A percentile compares a stretch with the other conserved stretches of the same genome.
Evolutionary conservation across 2,888 invertebrate genomes (phyloP).

Genomic region (Caenorhabditis imperialis): DNA sequence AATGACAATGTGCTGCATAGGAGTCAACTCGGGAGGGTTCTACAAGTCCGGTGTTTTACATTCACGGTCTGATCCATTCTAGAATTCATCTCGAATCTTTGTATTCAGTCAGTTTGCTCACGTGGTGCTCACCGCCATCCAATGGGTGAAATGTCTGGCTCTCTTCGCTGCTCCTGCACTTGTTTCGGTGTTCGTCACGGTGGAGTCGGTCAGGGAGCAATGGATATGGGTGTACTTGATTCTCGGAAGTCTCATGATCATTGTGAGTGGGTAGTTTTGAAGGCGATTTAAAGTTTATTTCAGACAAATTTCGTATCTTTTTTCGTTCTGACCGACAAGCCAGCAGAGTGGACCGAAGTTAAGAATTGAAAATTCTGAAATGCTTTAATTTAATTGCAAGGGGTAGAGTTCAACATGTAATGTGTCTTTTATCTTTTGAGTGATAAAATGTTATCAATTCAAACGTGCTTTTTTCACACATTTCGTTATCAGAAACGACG

Average conservation of each 20-base stretch:
- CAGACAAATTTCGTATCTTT: conserved; percentile 46
- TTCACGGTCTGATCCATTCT: conserved; percentile 17
- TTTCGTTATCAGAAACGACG: too few species aligned
- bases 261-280: conserved; percentile 12
- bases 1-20: conserved; percentile 30
- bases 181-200: conserved; percentile 59
- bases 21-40: conserved; percentile 38
- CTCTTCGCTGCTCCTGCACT: conserved; percentile 66
- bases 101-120: conserved; percentile 50
- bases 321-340: conserved; percentile 43
- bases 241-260: conserved; percentile 17
- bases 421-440: too few species aligned
- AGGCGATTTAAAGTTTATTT: conserved; percentile 2
- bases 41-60: conserved; percentile 36
- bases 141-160: conserved; percentile 66
- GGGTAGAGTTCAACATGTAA: too few species aligned
- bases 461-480: too few species aligned
- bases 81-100: background rate
- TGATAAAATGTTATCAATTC: too few species aligned
- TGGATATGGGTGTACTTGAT: conserved; percentile 44
- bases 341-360: conserved; percentile 42
- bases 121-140: conserved; percentile 64
- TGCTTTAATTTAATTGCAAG: too few species aligned
- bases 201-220: conserved; percentile 41
- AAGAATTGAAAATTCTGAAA: background rate